A percentile compares a stretch with the other conserved stretches of the same genome.
These are phyloP conservation scores for Morpho helenor DNA, from an alignment of 2,888 invertebrate genomes.

Conservation along the genomic window DNA sequence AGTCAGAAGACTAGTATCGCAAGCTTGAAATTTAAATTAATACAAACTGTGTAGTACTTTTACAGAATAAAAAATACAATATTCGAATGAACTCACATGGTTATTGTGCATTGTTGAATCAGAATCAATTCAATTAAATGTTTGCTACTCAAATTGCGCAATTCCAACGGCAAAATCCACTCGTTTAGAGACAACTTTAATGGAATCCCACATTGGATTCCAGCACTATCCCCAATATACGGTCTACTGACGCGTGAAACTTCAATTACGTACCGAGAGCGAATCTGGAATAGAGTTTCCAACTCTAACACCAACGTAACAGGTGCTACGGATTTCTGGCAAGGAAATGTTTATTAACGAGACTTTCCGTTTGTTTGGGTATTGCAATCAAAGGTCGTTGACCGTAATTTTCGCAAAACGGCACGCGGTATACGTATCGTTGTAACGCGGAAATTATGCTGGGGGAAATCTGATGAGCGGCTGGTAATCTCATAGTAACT, in stretches of 20 bases:
- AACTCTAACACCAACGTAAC: slow-evolving; percentile 12
- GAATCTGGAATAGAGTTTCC: background rate
- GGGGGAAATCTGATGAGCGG: background rate
- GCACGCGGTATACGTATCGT: slow-evolving; percentile 7
- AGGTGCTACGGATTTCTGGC: background rate
- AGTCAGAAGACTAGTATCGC: no score
- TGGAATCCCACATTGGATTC: slow-evolving; percentile 9
- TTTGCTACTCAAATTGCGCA: slow-evolving; percentile 1
- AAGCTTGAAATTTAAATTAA: no score
- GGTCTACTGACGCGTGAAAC: slow-evolving; percentile 42
- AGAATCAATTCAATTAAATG: slow-evolving; percentile 1
- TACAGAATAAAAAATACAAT: no score
- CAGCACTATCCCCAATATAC: slow-evolving; percentile 26
- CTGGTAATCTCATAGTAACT: background rate
- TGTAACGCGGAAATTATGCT: slow-evolving; percentile 3
- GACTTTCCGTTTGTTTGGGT: slow-evolving; percentile 25
- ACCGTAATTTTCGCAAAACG: slow-evolving; percentile 29
- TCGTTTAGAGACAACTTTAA: slow-evolving; percentile 13
- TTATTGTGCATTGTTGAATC: no score
- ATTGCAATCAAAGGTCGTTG: slow-evolving; percentile 30
- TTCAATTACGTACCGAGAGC: slow-evolving; percentile 36
- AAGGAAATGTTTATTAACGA: slow-evolving; percentile 41
- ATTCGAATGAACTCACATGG: no score
- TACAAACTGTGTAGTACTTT: no score
- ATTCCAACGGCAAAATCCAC: slow-evolving; percentile 3